Evolutionary conservation across 1,140 invertebrate species (phyloP), one percentile per base, ranked within the genome.

Genomic region (Limonius californicus): DNA sequence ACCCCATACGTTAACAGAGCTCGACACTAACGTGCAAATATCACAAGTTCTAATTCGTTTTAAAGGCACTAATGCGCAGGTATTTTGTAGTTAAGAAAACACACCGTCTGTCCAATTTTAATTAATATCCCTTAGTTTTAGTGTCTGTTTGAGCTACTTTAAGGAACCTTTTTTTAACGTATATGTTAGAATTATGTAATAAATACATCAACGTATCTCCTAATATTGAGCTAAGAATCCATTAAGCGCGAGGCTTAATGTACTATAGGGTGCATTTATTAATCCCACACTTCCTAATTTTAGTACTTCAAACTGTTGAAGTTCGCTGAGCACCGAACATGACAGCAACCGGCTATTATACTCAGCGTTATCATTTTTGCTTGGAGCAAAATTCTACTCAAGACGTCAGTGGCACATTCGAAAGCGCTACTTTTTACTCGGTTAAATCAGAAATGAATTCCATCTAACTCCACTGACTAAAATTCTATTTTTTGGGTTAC

Each of bases 1-100:
- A 50, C 45, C 35, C 11, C 16, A 50, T 50, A 19, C 15, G 4
- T 45, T 15, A 7, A 4, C 16, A 19, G n/a, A 50, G 20, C 20
- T 50, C 14, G 45, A 50, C 45, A 21, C 45, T 50, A 50, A 19
- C 19, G 45, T 50, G 45, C 45, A 50, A 50, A 50, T 50, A 50
- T 50, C 45, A 50, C 45, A 50, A 50, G 16, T 50, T 50, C 8
- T 45, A 50, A 50, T 12, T 19, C 16, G 12, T 50, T 50, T 50
- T 50, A 21, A 50, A 50, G 45, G 45, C 45, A 50, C 45, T 50
- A 50, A 50, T 50, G 45, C 45, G 14, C 45, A 39, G 35, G 35
- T 14, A 14, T 14, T 11, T 39, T 2, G 8, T 39, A 12, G n/a
- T 2, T 6, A 6, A 32, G 8, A 14, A 12, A 39, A 39, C 35